Conservation (phyloP, 92 coral and sea anemone genomes). For the Diadumene lineata region DNA sequence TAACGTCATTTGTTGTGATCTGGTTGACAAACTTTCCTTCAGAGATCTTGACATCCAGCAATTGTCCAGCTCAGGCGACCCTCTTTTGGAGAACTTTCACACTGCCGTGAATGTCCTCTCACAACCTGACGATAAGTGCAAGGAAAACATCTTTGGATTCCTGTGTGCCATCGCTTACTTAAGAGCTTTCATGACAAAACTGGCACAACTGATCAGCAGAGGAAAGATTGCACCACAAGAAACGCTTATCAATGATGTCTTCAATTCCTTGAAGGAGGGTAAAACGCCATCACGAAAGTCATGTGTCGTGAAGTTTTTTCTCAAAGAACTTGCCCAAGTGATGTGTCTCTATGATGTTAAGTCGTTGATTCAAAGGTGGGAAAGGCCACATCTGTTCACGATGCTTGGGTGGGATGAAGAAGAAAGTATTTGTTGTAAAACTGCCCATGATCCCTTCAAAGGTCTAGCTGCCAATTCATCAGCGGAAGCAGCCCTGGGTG, state of each 20-base stretch:
- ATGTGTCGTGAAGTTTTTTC: constrained; percentile 47
- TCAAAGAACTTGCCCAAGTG: constrained; percentile 73
- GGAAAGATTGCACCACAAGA: constrained; percentile 31
- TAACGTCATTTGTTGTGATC: constrained; percentile 90
- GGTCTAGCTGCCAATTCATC: constrained; percentile 23
- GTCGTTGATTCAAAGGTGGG: constrained; percentile 45
- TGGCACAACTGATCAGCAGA: constrained; percentile 53
- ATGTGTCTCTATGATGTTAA: constrained; percentile 60
- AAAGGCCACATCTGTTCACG: constrained; percentile 46
- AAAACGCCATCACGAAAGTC: constrained; percentile 16
- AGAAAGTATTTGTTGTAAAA: constrained; percentile 40
- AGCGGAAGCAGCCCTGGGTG: constrained; percentile 56
- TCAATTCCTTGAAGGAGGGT: constrained; percentile 38
- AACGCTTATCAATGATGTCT: constrained; percentile 56
- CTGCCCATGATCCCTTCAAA: constrained; percentile 59
- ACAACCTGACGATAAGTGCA: constrained; percentile 30
- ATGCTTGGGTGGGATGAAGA: constrained; percentile 42
- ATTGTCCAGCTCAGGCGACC: constrained; percentile 67
- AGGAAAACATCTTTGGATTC: constrained; percentile 40
- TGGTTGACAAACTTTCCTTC: constrained; percentile 77
- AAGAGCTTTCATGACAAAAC: constrained; percentile 60
- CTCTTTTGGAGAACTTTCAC: constrained; percentile 47
- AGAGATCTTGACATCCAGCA: constrained; percentile 45
- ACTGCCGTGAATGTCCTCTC: constrained; percentile 49
- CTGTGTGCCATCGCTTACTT: constrained; percentile 80